Percentiles rank a stretch among this genome's conserved stretches.
phyloP scores from a whole-genome alignment of 2,888 invertebrate species.

The Seira sanloemensis region DNA sequence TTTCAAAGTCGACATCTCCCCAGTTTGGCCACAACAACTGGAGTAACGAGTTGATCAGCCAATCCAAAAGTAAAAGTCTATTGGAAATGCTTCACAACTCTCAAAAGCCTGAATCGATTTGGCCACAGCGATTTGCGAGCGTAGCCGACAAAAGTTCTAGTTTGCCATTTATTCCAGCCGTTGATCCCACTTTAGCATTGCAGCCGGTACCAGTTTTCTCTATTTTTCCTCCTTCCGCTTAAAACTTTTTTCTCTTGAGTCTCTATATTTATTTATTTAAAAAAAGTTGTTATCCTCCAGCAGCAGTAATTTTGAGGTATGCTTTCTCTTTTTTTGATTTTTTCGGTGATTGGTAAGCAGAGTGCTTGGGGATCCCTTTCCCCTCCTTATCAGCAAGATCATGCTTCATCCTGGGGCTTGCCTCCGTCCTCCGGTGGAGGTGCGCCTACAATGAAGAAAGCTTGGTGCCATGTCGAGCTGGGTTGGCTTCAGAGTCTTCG shows the following conservation, averaged over 20 bases:
- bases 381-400: conserved; percentile 59
- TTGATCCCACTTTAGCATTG: conserved; percentile 46
- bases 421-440: conserved; percentile 30
- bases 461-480: conserved; percentile 74
- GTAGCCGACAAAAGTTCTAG: conserved; percentile 65
- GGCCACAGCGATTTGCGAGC: conserved; percentile 62
- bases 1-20: conserved; percentile 49
- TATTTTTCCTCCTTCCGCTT: not conserved
- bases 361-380: conserved; percentile 64
- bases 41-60: conserved; percentile 40
- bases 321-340: not conserved
- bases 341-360: conserved; percentile 58
- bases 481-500: conserved; percentile 74
- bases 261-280: not conserved
- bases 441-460: conserved; percentile 60
- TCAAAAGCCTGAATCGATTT: conserved; percentile 52
- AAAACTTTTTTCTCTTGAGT: not conserved
- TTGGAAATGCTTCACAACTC: conserved; percentile 65
- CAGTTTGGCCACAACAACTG: conserved; percentile 47
- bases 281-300: too few relatives aligned
- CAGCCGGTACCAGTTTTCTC: conserved; percentile 38
- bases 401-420: conserved; percentile 55
- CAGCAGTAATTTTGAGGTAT: not conserved
- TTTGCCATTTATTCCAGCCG: conserved; percentile 67
- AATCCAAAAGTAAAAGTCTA: conserved; percentile 63